Evolutionary conservation across 2,797 vertebrate species (phyloP).

Genomic region (Varecia variegata): DNA sequence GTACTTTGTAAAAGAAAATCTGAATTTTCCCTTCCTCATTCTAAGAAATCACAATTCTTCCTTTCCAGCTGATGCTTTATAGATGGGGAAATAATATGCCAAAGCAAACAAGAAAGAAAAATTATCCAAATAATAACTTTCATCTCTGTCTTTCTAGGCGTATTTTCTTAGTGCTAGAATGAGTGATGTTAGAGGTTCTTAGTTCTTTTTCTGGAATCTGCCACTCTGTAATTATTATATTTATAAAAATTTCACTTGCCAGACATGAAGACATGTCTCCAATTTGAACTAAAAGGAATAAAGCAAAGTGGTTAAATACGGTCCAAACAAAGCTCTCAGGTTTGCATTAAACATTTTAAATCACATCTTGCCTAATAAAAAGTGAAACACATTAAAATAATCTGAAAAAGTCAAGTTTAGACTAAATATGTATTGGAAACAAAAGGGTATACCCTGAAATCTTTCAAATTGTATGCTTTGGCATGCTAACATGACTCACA

Average conservation of each 20-base stretch:
- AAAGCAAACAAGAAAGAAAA: neutral
- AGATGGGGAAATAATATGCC: neutral
- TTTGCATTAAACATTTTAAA: neutral
- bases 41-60: neutral
- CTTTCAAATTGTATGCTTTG: neutral
- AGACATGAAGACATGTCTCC: neutral
- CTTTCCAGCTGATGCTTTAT: neutral
- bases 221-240: neutral
- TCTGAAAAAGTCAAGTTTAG: neutral
- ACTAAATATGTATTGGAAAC: neutral
- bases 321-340: neutral
- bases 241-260: neutral
- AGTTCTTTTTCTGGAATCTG: neutral
- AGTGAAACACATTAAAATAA: neutral
- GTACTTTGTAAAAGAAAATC: neutral
- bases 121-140: neutral
- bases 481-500: neutral
- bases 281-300: neutral
- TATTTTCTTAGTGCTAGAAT: neutral
- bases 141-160: neutral
- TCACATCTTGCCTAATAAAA: neutral
- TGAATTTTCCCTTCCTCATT: neutral
- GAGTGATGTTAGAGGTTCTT: neutral
- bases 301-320: slow-evolving; percentile 5
- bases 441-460: neutral